Evolutionary conservation across 2,113 vertebrate genomes (phyloP).

Genomic region (Corythornis vintsioides): DNA sequence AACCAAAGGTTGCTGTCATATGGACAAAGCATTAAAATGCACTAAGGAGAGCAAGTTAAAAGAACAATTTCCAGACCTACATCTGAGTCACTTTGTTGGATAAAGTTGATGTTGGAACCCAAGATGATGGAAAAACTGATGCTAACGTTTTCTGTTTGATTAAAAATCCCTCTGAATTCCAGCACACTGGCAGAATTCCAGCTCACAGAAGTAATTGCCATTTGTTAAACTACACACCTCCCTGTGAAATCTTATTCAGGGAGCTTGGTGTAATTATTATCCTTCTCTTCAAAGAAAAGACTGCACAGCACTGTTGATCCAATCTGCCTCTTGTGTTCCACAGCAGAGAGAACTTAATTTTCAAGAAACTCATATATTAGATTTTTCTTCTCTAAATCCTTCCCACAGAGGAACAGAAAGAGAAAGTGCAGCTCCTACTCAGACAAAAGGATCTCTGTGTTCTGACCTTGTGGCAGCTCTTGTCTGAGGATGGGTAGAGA

Average conservation of each 20-base stretch:
- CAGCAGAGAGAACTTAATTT: not conserved
- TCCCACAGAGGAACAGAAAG: not conserved
- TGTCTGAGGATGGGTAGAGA: not conserved
- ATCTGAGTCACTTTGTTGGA: constrained; percentile 11
- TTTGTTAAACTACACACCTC: not conserved
- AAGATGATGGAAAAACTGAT: constrained; percentile 33
- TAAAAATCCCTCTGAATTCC: constrained; percentile 24
- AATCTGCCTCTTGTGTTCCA: not conserved
- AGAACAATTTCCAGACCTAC: not conserved
- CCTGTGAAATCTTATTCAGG: not conserved
- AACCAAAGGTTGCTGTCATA: not conserved
- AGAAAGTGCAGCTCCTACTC: not conserved
- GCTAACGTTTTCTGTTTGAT: not conserved
- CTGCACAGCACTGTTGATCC: not conserved
- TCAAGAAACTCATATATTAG: not conserved
- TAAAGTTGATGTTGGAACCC: constrained; percentile 10
- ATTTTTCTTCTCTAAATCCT: not conserved
- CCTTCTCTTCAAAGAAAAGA: not conserved
- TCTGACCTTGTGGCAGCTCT: not conserved
- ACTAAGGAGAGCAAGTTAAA: not conserved
- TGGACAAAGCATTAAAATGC: not conserved
- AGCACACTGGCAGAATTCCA: constrained; percentile 11
- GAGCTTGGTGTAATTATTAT: not conserved
- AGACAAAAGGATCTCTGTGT: not conserved
- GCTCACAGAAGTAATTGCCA: constrained; percentile 1